phyloP scores from a whole-genome alignment of 2,797 vertebrate genomes.

The Petrocephalus schoutedeni region DNA sequence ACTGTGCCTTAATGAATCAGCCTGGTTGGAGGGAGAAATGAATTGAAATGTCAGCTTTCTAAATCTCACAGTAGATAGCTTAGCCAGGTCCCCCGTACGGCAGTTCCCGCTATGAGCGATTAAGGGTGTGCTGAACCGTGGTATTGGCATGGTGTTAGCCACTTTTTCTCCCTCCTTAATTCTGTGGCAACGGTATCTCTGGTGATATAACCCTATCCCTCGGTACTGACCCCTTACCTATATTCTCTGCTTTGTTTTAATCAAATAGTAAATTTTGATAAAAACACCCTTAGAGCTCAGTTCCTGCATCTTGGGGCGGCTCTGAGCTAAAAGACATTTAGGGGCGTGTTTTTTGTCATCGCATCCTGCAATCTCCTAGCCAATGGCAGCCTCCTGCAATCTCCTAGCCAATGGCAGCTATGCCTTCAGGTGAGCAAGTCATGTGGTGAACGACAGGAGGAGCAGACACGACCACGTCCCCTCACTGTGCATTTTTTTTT shows the following conservation, averaged over 20 bases:
- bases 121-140: conserved; percentile 15
- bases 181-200: neutral
- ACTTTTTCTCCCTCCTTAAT: conserved; percentile 35
- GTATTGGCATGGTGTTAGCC: conserved; percentile 16
- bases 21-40: conserved; percentile 46
- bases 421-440: neutral
- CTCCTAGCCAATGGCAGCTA: neutral
- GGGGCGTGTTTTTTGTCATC: neutral
- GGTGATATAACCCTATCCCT: neutral
- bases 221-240: neutral
- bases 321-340: neutral
- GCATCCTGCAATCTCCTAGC: neutral
- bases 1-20: conserved; percentile 67
- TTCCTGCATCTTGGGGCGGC: neutral
- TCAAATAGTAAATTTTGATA: neutral
- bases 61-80: conserved; percentile 51
- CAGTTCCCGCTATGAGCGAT: conserved; percentile 40
- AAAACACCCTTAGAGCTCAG: neutral
- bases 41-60: conserved; percentile 66
- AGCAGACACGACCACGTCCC: neutral
- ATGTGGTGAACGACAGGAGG: neutral
- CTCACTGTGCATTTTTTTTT: neutral
- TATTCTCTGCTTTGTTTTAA: neutral
- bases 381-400: too few relatives aligned
- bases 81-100: conserved; percentile 43